Evolutionary conservation across 2,888 invertebrate species (phyloP), one percentile per base, ranked within the genome.

Genomic region (Rhynchonema sp.): DNA sequence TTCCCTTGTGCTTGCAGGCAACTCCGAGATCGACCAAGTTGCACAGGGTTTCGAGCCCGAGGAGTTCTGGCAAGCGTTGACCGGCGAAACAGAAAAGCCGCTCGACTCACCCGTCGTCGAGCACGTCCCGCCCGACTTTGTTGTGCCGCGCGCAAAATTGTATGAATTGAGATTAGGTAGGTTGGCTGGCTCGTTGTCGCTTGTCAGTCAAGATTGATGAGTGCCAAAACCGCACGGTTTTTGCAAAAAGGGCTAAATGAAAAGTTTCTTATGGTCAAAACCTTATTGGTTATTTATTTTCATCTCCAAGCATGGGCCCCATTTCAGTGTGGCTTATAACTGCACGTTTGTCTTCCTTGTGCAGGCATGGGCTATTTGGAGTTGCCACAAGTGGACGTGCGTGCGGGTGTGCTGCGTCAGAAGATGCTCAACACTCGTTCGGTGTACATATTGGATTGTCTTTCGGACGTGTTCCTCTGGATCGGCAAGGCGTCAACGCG

Each of bases 341-440:
- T n/a, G n/a, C n/a, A n/a, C n/a, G n/a, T n/a, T n/a, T n/a, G n/a
- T n/a, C n/a, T 90, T 98, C 59, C 87, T 90, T 69, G n/a, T n/a
- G 80, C 98, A 22, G 96, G 98, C 56, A 94, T 92, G 88, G 98
- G 98, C 0, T 99, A 94, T 75, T 77, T 98, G 67, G 98, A 99
- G 76, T 78, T 98, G 68, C 96, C 96, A 1, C 98, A 98, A 61
- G 26, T 55, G 65, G 65, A 68, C 53, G 66, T 69, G 63, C 52
- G 65, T 13, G 64, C 65, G 28, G 66, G 82, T 62, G 85, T 85
- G 69, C 79, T 92, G 6, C 80, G 81, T 0, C 83, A 87, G 67
- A 82, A 81, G 0, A 78, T 87, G 66, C 80, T 99, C 58, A 83
- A 84, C 68, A 88, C 89, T 62, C 84, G 88, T 71, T 86, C 87